These are phyloP conservation scores for Calameuta filiformis DNA, from an alignment of 2,888 invertebrate species.

Conservation along the genomic window DNA sequence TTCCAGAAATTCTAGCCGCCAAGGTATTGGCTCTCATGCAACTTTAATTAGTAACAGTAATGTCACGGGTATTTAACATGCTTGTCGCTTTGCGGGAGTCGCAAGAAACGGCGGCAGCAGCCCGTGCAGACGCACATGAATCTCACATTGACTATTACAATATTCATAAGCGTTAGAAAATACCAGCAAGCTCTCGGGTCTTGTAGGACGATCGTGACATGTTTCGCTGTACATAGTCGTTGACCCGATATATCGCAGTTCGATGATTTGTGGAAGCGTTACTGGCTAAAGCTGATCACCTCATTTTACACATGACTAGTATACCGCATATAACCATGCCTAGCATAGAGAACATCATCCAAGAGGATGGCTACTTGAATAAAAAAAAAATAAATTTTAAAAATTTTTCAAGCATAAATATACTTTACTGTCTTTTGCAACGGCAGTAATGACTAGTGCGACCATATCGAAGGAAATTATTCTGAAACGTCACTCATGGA, in stretches of 20 bases:
- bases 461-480: not conserved
- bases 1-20: slow-evolving; percentile 20
- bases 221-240: slow-evolving; percentile 14
- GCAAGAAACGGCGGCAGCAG: slow-evolving; percentile 19
- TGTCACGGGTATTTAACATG: slow-evolving; percentile 25
- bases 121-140: slow-evolving; percentile 20
- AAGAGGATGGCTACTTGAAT: not conserved
- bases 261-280: slow-evolving; percentile 14
- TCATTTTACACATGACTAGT: no score
- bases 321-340: no score
- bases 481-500: not conserved
- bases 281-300: not conserved
- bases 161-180: slow-evolving; percentile 25
- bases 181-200: slow-evolving; percentile 10
- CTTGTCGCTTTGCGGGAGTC: slow-evolving; percentile 22
- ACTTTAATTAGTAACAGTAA: slow-evolving; percentile 26
- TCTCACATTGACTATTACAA: slow-evolving; percentile 23
- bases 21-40: slow-evolving; percentile 24
- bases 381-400: not conserved
- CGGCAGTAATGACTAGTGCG: not conserved
- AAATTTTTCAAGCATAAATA: not conserved
- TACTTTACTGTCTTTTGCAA: not conserved
- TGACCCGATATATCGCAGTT: slow-evolving; percentile 1
- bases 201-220: slow-evolving; percentile 23
- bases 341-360: not conserved